phyloP scores from a whole-genome alignment of 2,113 vertebrate species.

The Albula glossodonta region DNA sequence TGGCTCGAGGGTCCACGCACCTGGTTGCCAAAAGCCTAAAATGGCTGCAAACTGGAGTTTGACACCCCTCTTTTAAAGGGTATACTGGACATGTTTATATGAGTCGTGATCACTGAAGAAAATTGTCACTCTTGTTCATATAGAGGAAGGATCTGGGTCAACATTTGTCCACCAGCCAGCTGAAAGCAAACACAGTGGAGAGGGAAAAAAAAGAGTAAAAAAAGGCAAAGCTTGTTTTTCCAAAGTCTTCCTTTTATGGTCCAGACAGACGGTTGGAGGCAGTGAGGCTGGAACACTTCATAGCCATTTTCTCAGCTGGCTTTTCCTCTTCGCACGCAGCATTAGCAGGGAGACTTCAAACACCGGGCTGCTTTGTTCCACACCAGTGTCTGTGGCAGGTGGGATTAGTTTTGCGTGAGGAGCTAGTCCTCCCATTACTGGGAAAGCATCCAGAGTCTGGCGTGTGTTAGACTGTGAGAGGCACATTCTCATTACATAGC shows the following conservation, averaged over 20 bases:
- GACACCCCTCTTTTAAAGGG: background rate
- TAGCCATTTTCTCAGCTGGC: background rate
- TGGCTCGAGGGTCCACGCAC: no score
- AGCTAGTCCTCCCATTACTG: background rate
- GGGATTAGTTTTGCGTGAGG: conserved; percentile 4
- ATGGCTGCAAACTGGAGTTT: background rate
- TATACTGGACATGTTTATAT: background rate
- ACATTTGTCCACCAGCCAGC: no score
- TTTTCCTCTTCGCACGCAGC: background rate
- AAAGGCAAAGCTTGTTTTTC: conserved; percentile 11
- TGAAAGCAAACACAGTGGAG: background rate
- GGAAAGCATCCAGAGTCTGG: background rate
- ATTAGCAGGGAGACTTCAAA: background rate
- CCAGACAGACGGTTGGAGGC: conserved; percentile 41
- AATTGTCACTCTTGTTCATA: background rate
- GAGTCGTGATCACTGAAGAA: background rate
- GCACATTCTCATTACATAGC: background rate
- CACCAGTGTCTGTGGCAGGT: background rate
- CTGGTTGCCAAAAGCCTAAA: no score
- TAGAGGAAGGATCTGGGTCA: background rate
- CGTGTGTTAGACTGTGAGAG: background rate
- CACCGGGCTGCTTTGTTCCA: background rate
- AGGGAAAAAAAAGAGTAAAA: background rate
- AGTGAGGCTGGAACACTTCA: background rate
- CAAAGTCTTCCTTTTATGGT: conserved; percentile 61